Percentiles rank a stretch among this genome's conserved stretches.
Conservation (phyloP, 2,888 invertebrate genomes). For the Cataglyphis cursor region DNA sequence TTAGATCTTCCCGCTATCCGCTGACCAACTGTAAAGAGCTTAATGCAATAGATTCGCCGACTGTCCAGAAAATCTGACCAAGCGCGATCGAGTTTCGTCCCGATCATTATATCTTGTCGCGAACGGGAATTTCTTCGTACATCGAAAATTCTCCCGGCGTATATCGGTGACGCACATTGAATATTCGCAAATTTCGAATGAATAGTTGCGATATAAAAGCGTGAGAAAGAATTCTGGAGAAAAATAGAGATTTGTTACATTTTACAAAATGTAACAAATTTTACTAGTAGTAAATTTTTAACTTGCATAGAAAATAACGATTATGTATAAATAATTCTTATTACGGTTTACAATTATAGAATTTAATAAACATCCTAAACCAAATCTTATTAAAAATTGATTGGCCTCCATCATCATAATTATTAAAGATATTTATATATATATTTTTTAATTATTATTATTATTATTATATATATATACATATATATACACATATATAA, state of each 20-base stretch:
- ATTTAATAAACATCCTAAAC: not conserved
- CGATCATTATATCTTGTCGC: constrained; percentile 29
- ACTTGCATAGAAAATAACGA: not conserved
- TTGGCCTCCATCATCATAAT: too few species aligned
- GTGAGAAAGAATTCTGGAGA: not conserved
- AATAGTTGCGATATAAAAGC: not conserved
- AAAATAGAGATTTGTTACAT: not conserved
- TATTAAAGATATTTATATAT: too few species aligned
- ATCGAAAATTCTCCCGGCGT: not conserved
- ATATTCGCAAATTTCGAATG: not conserved
- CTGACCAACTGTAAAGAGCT: constrained; percentile 67
- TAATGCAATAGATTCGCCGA: constrained; percentile 65
- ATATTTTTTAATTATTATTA: too few species aligned
- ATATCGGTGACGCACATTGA: not conserved
- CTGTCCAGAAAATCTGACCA: constrained; percentile 59
- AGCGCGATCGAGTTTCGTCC: constrained; percentile 34
- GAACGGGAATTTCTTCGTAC: constrained; percentile 4
- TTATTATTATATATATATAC: too few species aligned
- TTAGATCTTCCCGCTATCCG: constrained; percentile 64
- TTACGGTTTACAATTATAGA: not conserved
- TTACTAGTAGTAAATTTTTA: not conserved
- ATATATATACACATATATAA: constrained; percentile 12
- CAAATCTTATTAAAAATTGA: too few species aligned
- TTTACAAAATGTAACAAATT: not conserved
- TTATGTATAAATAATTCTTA: not conserved